Evolutionary conservation across 2,888 invertebrate genomes (phyloP).

Genomic region (Harpagoxenus sublaevis): DNA sequence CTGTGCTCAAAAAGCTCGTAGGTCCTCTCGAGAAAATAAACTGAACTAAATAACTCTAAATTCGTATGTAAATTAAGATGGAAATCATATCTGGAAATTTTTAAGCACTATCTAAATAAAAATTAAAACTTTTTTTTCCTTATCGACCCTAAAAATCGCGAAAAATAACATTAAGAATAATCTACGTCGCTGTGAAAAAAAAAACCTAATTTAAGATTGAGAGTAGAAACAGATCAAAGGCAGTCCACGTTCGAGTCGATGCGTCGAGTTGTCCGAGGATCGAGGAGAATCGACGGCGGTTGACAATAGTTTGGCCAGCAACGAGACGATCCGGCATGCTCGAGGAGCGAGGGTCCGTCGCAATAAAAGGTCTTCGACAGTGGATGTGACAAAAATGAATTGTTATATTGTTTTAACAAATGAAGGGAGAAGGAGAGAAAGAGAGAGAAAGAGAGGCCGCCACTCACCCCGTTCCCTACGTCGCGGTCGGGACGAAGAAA

Average conservation of each 20-base stretch:
- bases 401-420: slow-evolving; percentile 85
- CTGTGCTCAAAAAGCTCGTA: neutral
- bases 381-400: slow-evolving; percentile 85
- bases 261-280: neutral
- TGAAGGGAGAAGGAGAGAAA: slow-evolving; percentile 76
- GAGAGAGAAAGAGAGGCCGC: slow-evolving; percentile 25
- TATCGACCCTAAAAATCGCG: neutral
- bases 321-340: slow-evolving; percentile 71
- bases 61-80: neutral
- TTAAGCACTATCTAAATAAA: neutral
- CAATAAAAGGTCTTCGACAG: slow-evolving; percentile 81
- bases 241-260: neutral
- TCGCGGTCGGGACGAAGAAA: slow-evolving; percentile 44
- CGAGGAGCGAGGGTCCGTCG: slow-evolving; percentile 67
- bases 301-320: slow-evolving; percentile 78
- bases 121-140: neutral
- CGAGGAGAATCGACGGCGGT: slow-evolving; percentile 29
- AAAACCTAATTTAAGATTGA: neutral
- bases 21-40: neutral
- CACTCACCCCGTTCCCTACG: slow-evolving; percentile 41
- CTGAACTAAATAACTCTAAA: no score
- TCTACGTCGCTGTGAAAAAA: no score
- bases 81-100: neutral
- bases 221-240: neutral
- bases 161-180: neutral